A percentile compares a stretch with the other conserved stretches of the same genome.
These are phyloP conservation scores for Acanthornis magna DNA, from an alignment of 2,797 vertebrate species.

Conservation along the genomic window DNA sequence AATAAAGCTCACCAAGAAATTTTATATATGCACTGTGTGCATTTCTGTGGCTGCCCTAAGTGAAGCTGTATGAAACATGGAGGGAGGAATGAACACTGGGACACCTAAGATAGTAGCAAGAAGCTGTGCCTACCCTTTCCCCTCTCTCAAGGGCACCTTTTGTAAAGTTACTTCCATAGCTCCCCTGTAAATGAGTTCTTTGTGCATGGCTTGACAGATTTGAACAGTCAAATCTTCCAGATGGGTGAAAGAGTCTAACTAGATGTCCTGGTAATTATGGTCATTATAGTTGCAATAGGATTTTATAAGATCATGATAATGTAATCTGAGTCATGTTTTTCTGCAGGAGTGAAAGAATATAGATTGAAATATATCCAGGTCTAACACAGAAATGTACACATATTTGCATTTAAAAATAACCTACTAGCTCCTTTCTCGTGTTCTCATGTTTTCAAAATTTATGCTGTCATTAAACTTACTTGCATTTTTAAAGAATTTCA, in stretches of 20 bases:
- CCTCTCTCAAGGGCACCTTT: not conserved
- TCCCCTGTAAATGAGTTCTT: not conserved
- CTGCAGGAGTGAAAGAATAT: not conserved
- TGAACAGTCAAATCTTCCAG: not conserved
- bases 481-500: not conserved
- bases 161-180: not conserved
- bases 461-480: not conserved
- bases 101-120: not conserved
- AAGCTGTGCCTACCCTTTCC: not conserved
- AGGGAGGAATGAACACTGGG: not conserved
- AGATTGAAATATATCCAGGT: not conserved
- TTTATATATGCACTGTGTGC: fast-evolving
- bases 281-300: not conserved
- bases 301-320: not conserved
- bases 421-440: not conserved
- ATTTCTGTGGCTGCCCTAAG: not conserved
- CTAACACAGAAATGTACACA: not conserved
- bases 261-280: not conserved
- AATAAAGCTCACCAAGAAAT: not conserved
- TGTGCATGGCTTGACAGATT: not conserved
- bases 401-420: not conserved
- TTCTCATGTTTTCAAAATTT: not conserved
- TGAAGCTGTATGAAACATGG: not conserved
- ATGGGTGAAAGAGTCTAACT: not conserved
- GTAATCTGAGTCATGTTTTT: not conserved